Percentiles rank a stretch among this genome's conserved stretches.
These are phyloP conservation scores for Microtus pennsylvanicus DNA, from an alignment of 2,113 vertebrate species.

Conservation along the genomic window DNA sequence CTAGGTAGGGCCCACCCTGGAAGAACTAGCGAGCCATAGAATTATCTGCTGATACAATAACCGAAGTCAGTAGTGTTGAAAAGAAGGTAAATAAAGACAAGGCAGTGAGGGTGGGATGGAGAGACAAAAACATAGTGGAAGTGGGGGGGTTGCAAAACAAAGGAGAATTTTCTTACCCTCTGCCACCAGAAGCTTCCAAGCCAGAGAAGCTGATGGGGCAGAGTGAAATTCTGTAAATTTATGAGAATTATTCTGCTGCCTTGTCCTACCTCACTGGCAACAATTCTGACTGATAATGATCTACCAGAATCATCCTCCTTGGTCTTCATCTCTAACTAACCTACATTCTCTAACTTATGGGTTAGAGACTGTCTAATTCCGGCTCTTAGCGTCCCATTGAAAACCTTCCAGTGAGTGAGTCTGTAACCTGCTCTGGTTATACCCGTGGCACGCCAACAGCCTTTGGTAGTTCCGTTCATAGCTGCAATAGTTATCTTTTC, in stretches of 20 bases:
- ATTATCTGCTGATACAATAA: not conserved
- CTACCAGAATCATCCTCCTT: not conserved
- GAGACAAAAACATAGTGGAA: not conserved
- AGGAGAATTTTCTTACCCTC: not conserved
- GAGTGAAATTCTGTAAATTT: not conserved
- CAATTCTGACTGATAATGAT: not conserved
- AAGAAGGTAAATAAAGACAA: not conserved
- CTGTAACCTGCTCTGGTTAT: not conserved
- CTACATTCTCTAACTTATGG: not conserved
- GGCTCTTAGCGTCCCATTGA: not conserved
- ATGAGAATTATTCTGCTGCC: not conserved
- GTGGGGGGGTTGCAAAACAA: not conserved
- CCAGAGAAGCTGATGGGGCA: not conserved
- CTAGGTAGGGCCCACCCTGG: not conserved
- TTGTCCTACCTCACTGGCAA: not conserved
- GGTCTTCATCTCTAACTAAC: not conserved
- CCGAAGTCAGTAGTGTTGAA: not conserved
- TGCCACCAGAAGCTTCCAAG: not conserved
- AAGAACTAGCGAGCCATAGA: not conserved
- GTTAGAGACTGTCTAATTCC: not conserved
- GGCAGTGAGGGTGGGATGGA: not conserved
- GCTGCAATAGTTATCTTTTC: not conserved
- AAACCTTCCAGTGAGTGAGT: not conserved
- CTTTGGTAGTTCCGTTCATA: not conserved
- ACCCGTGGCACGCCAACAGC: no score